Percentiles rank a stretch among this genome's conserved stretches.
Evolutionary conservation across 2,113 vertebrate species (phyloP).

Genomic region (Odocoileus virginianus): DNA sequence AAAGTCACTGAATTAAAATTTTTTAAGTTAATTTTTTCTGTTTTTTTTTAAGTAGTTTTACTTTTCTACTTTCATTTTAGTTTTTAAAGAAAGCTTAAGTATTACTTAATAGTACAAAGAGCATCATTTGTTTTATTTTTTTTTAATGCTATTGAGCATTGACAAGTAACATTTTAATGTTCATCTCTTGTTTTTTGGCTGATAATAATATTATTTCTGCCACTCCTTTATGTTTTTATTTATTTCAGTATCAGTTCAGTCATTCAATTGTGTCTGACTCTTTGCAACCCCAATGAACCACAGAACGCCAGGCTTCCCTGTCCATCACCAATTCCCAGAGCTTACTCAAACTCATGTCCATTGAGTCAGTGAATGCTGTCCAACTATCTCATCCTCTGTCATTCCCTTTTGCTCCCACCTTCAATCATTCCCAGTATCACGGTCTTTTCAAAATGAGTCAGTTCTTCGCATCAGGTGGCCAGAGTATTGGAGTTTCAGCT

Average conservation of each 20-base stretch:
- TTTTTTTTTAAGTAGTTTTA: not conserved
- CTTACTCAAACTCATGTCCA: not conserved
- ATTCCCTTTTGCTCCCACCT: not conserved
- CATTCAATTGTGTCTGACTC: not conserved
- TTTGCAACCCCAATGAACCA: not conserved
- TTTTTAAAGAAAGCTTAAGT: not conserved
- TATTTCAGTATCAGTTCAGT: not conserved
- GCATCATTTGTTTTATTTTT: not conserved
- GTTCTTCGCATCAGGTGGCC: not conserved
- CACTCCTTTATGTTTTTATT: not conserved
- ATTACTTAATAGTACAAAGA: not conserved
- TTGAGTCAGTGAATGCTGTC: not conserved
- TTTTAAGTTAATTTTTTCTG: not conserved
- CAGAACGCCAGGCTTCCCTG: not conserved
- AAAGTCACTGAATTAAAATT: not conserved
- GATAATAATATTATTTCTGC: conserved; percentile 24
- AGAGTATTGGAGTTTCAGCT: not conserved
- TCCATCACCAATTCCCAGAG: not conserved
- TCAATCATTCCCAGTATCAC: not conserved
- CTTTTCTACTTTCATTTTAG: conserved; percentile 20
- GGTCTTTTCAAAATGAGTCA: not conserved
- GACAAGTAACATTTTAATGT: not conserved
- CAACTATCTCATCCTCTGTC: not conserved
- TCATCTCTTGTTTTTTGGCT: conserved; percentile 11
- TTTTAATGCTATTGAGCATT: not conserved